Evolutionary conservation across 2,888 invertebrate species (phyloP).

Genomic region (Lydus trimaculatus): DNA sequence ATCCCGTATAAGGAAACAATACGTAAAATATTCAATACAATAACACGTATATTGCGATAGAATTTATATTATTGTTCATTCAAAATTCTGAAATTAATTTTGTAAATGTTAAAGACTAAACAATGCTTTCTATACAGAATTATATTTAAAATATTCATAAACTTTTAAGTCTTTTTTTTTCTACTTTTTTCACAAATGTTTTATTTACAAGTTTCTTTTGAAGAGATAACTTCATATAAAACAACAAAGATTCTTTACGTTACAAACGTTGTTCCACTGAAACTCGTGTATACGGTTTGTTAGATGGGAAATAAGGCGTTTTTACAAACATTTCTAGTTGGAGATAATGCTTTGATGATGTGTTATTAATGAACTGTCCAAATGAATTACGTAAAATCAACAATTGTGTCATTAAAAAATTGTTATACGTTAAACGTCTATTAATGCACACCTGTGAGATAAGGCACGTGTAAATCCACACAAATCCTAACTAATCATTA

Average conservation of each 20-base stretch:
- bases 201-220: neutral
- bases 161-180: neutral
- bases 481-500: too few species aligned
- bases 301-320: neutral
- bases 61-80: neutral
- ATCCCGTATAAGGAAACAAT: neutral
- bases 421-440: too few species aligned
- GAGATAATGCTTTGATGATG: too few species aligned
- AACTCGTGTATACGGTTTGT: neutral
- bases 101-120: neutral
- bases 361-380: too few species aligned
- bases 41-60: neutral
- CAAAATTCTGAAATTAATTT: neutral
- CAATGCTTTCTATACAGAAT: neutral
- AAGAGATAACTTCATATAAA: neutral
- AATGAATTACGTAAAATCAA: too few species aligned
- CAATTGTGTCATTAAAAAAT: too few species aligned
- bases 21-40: neutral
- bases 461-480: too few species aligned
- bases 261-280: neutral
- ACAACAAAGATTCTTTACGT: neutral
- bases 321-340: neutral
- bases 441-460: too few species aligned
- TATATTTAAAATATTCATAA: neutral
- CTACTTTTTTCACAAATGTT: neutral